phyloP scores from a whole-genome alignment of 2,888 invertebrate genomes.

The Megastigmus dorsalis region DNA sequence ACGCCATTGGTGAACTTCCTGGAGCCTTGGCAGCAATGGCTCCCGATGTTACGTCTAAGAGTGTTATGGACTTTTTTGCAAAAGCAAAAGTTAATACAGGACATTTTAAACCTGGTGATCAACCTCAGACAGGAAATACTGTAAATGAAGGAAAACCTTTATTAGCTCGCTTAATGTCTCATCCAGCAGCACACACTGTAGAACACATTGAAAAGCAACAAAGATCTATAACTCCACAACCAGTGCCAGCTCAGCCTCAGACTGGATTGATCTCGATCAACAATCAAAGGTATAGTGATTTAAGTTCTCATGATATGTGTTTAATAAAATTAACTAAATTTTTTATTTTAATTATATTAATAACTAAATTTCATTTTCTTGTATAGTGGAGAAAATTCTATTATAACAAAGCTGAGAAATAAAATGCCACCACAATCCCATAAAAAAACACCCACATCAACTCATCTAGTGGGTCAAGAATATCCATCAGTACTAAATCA shows the following conservation, averaged over 20 bases:
- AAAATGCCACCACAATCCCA: constrained; percentile 52
- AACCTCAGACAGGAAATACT: constrained; percentile 66
- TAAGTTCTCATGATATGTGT: not conserved
- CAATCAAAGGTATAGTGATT: constrained; percentile 54
- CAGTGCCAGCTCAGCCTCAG: constrained; percentile 50
- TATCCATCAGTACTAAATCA: constrained; percentile 29
- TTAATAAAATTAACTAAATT: not conserved
- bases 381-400: constrained; percentile 52
- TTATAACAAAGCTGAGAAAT: constrained; percentile 54
- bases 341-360: not conserved
- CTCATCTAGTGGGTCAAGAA: constrained; percentile 29
- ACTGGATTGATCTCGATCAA: constrained; percentile 45
- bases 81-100: constrained; percentile 78
- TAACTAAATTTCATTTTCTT: not conserved
- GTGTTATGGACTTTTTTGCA: constrained; percentile 92
- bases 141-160: constrained; percentile 79
- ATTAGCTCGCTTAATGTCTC: constrained; percentile 87
- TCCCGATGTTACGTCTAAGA: constrained; percentile 85
- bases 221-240: constrained; percentile 83
- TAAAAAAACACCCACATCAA: constrained; percentile 35
- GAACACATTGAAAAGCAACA: constrained; percentile 94
- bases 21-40: constrained; percentile 76
- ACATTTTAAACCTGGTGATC: constrained; percentile 69
- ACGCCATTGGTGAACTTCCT: constrained; percentile 59
- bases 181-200: constrained; percentile 85